These are phyloP conservation scores for Lycia hirtaria DNA, from an alignment of 2,888 invertebrate genomes.

Conservation along the genomic window DNA sequence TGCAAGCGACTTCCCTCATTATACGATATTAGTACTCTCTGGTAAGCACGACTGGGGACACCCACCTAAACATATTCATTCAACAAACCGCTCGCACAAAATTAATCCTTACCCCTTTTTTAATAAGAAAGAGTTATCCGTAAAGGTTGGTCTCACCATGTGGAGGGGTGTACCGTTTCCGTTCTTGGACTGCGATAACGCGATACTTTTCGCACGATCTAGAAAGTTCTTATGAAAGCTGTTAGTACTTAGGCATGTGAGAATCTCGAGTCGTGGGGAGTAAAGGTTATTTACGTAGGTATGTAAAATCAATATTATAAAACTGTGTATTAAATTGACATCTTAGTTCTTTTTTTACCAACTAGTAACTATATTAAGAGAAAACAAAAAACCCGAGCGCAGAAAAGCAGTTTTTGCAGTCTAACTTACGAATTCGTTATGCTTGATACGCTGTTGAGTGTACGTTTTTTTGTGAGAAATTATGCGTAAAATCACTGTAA, in stretches of 20 bases:
- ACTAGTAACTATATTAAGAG: no score
- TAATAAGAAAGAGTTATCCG: neutral
- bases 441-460: no score
- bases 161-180: conserved; percentile 22
- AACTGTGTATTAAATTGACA: neutral
- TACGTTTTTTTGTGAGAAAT: no score
- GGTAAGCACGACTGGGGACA: conserved; percentile 25
- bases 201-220: conserved; percentile 29
- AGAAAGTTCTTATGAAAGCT: conserved; percentile 17
- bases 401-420: no score
- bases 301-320: neutral
- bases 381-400: no score
- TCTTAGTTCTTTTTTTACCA: no score
- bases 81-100: conserved; percentile 1
- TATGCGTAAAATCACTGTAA: no score
- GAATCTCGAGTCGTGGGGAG: neutral
- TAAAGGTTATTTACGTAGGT: neutral
- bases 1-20: conserved; percentile 50
- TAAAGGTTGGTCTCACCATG: neutral
- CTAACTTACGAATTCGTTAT: no score
- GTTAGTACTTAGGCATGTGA: conserved; percentile 7
- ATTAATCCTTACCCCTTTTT: conserved; percentile 9
- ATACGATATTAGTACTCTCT: conserved; percentile 41
- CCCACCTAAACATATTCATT: neutral
- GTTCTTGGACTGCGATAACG: conserved; percentile 26